Evolutionary conservation across 2,797 vertebrate species (phyloP).

Genomic region (Melopsittacus undulatus): DNA sequence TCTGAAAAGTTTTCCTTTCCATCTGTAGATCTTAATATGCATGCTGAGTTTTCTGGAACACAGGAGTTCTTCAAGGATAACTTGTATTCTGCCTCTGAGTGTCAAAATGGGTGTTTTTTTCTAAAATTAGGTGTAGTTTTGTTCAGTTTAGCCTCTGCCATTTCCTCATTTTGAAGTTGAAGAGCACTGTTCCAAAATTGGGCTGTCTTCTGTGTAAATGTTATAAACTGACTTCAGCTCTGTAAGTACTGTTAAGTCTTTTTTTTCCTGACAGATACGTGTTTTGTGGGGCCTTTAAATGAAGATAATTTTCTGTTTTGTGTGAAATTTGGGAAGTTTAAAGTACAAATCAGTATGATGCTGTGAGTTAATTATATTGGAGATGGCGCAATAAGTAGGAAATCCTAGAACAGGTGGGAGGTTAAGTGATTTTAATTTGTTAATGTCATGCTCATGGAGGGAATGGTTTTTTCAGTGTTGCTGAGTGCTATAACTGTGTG

Average conservation of each 20-base stretch:
- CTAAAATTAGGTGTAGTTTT: neutral
- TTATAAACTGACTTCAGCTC: slow-evolving; percentile 22
- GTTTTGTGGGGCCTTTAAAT: neutral
- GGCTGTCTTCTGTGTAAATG: neutral
- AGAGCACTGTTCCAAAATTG: neutral
- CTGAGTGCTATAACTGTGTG: neutral
- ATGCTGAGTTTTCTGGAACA: slow-evolving; percentile 1
- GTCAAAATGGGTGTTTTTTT: neutral
- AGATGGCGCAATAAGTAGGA: neutral
- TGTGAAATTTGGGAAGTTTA: neutral
- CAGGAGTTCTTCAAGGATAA: neutral
- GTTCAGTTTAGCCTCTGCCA: neutral
- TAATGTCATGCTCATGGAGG: neutral
- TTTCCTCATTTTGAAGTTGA: slow-evolving; percentile 51
- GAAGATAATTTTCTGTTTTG: neutral
- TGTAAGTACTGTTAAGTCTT: neutral
- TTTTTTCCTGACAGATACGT: neutral
- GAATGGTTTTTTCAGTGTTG: neutral
- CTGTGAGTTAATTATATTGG: neutral
- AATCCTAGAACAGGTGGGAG: neutral
- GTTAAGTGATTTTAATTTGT: neutral
- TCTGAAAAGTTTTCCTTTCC: neutral
- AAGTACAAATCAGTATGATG: neutral
- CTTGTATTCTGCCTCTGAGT: neutral
- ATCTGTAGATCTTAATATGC: neutral